These are phyloP conservation scores for Papilio machaon DNA, from an alignment of 1,140 invertebrate species.

Conservation along the genomic window DNA sequence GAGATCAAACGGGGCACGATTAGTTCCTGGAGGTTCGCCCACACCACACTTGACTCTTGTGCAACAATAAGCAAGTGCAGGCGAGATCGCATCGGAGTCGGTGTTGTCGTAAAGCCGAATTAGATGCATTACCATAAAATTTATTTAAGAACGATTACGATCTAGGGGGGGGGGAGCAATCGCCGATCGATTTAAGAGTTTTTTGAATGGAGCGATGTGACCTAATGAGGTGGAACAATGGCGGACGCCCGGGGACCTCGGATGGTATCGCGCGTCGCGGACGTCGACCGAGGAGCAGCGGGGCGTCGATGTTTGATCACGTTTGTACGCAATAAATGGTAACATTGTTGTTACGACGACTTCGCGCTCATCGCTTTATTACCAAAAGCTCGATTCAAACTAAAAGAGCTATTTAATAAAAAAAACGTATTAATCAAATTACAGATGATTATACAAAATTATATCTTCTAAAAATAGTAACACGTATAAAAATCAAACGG, in stretches of 20 bases:
- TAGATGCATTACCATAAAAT: conserved; percentile 67
- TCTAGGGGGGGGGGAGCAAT: conserved; percentile 36
- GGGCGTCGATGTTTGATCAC: conserved; percentile 30
- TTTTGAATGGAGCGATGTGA: conserved; percentile 53
- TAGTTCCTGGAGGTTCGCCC: conserved; percentile 29
- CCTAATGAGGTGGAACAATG: conserved; percentile 65
- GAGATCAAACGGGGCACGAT: conserved; percentile 35
- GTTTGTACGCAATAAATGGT: conserved; percentile 32
- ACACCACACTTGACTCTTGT: conserved; percentile 54
- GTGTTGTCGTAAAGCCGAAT: conserved; percentile 50
- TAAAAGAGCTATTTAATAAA: neutral
- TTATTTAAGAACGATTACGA: conserved; percentile 57
- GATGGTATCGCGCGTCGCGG: conserved; percentile 11
- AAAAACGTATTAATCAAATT: neutral
- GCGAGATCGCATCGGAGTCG: conserved; percentile 48
- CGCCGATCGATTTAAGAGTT: conserved; percentile 45
- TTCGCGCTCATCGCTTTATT: neutral
- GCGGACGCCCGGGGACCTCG: conserved; percentile 55
- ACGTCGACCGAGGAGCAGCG: conserved; percentile 19
- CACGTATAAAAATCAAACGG: neutral
- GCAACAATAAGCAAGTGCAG: conserved; percentile 47
- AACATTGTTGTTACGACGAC: neutral
- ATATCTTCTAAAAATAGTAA: neutral
- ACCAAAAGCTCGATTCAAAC: neutral
- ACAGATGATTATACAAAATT: neutral